Conservation (phyloP, 1,140 invertebrate genomes). For the Trichonephila clavata region DNA sequence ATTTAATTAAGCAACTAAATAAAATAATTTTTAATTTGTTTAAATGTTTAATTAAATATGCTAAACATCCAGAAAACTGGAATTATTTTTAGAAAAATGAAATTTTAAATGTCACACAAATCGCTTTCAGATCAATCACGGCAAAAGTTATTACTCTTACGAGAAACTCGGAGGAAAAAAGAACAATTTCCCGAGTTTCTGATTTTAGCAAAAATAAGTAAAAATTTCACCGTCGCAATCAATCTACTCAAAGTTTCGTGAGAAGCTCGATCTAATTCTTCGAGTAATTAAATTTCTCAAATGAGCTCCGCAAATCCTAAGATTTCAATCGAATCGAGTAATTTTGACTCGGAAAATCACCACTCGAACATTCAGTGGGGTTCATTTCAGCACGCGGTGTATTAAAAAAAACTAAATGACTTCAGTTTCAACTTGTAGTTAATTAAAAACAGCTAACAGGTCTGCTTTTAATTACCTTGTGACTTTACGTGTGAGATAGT, state of each 20-base stretch:
- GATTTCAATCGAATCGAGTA: conserved; percentile 16
- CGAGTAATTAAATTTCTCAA: conserved; percentile 48
- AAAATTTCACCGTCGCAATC: background rate
- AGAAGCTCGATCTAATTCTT: background rate
- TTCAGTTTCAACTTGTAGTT: conserved; percentile 28
- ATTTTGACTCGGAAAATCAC: conserved; percentile 35
- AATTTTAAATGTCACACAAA: too few relatives aligned
- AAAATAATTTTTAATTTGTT: too few relatives aligned
- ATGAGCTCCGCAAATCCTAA: background rate
- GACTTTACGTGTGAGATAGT: background rate
- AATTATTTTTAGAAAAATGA: too few relatives aligned
- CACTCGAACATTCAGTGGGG: background rate
- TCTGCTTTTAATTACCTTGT: conserved; percentile 37
- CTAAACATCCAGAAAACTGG: too few relatives aligned
- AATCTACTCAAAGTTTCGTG: background rate
- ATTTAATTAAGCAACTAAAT: too few relatives aligned
- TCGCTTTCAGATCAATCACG: too few relatives aligned
- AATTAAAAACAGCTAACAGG: conserved; percentile 48
- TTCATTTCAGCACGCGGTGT: background rate
- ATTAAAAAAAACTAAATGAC: conserved; percentile 22
- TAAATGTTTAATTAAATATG: too few relatives aligned
- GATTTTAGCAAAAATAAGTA: background rate
- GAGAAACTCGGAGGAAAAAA: too few relatives aligned
- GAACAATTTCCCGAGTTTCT: too few relatives aligned
- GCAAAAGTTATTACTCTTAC: too few relatives aligned